phyloP scores from a whole-genome alignment of 2,797 vertebrate genomes.

The Ammospiza maritima region DNA sequence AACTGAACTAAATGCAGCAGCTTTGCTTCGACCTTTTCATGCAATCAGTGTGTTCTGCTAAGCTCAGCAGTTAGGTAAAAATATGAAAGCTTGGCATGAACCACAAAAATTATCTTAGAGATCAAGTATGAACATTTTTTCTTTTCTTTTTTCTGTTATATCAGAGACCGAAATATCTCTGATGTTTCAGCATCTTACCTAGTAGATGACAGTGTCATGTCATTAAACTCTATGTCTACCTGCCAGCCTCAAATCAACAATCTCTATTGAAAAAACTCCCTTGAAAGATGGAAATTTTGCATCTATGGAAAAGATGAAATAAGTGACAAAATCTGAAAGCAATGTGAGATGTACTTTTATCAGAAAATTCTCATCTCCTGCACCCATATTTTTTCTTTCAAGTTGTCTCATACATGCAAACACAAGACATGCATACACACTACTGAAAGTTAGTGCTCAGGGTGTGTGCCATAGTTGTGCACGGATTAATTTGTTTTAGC shows the following conservation, averaged over 20 bases:
- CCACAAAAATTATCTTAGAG: not conserved
- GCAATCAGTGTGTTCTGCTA: not conserved
- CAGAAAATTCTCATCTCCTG: not conserved
- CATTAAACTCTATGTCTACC: not conserved
- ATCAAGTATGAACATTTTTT: not conserved
- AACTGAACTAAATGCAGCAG: not conserved
- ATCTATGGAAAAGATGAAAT: not conserved
- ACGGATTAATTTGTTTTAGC: not conserved
- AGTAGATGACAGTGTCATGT: not conserved
- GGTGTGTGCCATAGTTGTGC: not conserved
- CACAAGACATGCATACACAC: not conserved
- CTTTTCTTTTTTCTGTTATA: not conserved
- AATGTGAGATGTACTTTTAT: not conserved
- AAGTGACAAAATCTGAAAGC: not conserved
- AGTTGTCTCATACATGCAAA: not conserved
- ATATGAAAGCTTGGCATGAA: not conserved
- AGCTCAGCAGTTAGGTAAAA: conserved; percentile 26
- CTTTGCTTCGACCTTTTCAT: not conserved
- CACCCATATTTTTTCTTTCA: not conserved
- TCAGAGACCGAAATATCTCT: not conserved
- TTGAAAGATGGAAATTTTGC: not conserved
- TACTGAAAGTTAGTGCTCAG: not conserved
- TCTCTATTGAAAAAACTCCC: not conserved
- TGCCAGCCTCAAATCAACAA: not conserved
- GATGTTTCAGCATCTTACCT: not conserved